phyloP scores from a whole-genome alignment of 1,140 invertebrate genomes.

The Physella acuta region DNA sequence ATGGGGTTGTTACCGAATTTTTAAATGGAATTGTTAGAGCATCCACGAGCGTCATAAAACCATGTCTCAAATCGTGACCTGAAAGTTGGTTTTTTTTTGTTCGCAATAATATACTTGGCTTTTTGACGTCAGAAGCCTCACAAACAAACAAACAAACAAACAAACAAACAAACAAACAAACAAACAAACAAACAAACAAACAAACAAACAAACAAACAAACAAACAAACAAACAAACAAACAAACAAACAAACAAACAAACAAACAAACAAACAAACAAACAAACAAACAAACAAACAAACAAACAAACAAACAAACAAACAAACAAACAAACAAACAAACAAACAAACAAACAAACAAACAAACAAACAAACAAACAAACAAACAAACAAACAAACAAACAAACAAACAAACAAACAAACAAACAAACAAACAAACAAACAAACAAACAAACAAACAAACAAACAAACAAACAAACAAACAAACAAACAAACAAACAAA shows the following conservation, averaged over 20 bases:
- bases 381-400: not conserved
- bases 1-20: no score
- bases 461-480: not conserved
- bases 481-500: not conserved
- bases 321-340: not conserved
- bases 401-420: not conserved
- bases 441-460: not conserved
- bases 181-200: slow-evolving; percentile 2
- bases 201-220: not conserved
- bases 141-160: no score
- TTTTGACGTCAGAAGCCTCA: no score
- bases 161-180: slow-evolving; percentile 3
- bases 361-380: not conserved
- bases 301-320: not conserved
- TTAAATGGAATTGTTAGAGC: no score
- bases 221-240: not conserved
- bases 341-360: not conserved
- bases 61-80: no score
- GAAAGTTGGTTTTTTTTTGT: no score
- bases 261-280: not conserved
- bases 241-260: not conserved
- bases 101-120: no score
- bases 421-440: not conserved
- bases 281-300: not conserved
- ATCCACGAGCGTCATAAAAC: no score